phyloP scores from a whole-genome alignment of 2,113 vertebrate genomes.

The Apistogramma diplotaenia region DNA sequence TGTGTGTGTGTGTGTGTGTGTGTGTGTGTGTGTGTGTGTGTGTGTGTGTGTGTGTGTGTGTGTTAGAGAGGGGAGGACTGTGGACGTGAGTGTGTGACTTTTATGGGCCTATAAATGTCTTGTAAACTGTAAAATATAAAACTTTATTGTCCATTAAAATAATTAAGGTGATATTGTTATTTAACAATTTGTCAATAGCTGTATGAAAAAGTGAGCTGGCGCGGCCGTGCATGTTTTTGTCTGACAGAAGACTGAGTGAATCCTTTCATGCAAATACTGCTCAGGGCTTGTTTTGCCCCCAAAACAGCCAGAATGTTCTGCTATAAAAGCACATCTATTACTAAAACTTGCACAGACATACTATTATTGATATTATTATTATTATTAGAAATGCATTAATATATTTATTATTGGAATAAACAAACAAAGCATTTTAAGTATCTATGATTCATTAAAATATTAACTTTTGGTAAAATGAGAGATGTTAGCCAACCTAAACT shows the following conservation, averaged over 20 bases:
- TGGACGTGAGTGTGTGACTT: constrained; percentile 63
- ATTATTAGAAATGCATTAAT: background rate
- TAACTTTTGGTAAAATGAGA: background rate
- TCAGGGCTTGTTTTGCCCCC: background rate
- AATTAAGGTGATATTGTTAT: constrained; percentile 67
- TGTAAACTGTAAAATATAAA: constrained; percentile 70
- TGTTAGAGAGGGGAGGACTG: constrained; percentile 19
- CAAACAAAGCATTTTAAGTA: background rate
- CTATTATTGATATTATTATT: background rate
- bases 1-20: constrained; percentile 35
- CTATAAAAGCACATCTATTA: background rate
- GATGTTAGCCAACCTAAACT: background rate
- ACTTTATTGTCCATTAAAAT: constrained; percentile 72
- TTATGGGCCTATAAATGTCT: constrained; percentile 76
- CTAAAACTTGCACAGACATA: background rate
- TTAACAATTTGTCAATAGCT: constrained; percentile 46
- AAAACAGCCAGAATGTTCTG: background rate
- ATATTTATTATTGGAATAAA: background rate
- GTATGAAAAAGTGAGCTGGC: constrained; percentile 17
- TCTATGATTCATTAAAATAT: background rate
- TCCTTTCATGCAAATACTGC: background rate
- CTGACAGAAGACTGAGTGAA: background rate
- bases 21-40: constrained; percentile 42
- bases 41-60: constrained; percentile 27
- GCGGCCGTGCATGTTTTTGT: background rate